Evolutionary conservation across 2,113 vertebrate genomes (phyloP).

Genomic region (Irena cyanogastra): DNA sequence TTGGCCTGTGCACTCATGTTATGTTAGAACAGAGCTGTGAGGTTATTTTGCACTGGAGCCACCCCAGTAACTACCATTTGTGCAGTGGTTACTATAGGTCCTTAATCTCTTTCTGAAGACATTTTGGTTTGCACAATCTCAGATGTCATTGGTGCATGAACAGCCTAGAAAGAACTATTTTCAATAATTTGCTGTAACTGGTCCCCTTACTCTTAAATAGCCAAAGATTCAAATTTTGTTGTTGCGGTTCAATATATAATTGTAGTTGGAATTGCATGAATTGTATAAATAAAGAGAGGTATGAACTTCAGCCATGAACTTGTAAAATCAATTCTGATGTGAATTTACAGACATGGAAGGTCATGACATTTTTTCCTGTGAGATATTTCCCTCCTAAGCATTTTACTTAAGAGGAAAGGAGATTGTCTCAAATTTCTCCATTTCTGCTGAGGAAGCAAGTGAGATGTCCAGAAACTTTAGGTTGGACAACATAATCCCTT

Average conservation of each 20-base stretch:
- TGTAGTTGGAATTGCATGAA: not conserved
- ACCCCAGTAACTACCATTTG: not conserved
- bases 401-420: not conserved
- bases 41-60: not conserved
- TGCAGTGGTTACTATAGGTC: conserved; percentile 3
- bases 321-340: not conserved
- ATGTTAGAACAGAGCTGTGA: not conserved
- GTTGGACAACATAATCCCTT: not conserved
- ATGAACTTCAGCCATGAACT: not conserved
- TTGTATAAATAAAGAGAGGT: not conserved
- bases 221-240: not conserved
- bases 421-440: not conserved
- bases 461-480: not conserved
- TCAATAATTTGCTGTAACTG: not conserved
- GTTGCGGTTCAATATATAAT: not conserved
- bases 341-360: not conserved
- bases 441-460: not conserved
- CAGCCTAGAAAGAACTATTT: not conserved
- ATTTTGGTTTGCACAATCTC: not conserved
- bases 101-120: conserved; percentile 24
- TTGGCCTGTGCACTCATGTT: not conserved
- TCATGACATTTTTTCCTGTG: not conserved
- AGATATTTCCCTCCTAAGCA: not conserved
- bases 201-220: not conserved
- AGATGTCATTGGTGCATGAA: not conserved